These are phyloP conservation scores for Drosophila nannoptera DNA, from an alignment of 1,140 invertebrate species.

Conservation along the genomic window DNA sequence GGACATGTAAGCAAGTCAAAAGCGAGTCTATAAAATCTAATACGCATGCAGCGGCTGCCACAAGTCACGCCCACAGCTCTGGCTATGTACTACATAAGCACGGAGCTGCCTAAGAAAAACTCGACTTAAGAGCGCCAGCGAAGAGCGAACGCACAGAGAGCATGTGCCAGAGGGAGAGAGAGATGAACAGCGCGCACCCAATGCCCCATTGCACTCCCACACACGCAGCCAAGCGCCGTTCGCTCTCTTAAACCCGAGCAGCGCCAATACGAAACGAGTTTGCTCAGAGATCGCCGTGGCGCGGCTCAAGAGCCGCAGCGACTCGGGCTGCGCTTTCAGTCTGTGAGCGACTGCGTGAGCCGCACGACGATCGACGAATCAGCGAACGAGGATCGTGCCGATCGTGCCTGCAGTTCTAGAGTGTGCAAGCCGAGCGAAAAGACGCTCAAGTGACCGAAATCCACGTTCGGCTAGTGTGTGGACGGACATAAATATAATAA, in stretches of 20 bases:
- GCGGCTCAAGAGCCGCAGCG: conserved; percentile 45
- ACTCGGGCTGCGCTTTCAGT: conserved; percentile 56
- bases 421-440: conserved; percentile 19
- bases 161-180: neutral
- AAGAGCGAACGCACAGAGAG: conserved; percentile 15
- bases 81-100: conserved; percentile 40
- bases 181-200: conserved; percentile 9
- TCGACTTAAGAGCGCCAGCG: conserved; percentile 43
- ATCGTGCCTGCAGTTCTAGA: conserved; percentile 22
- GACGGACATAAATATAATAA: conserved; percentile 2
- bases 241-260: conserved; percentile 51
- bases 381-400: conserved; percentile 36
- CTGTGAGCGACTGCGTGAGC: conserved; percentile 67
- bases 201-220: conserved; percentile 27
- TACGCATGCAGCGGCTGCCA: conserved; percentile 50
- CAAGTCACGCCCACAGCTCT: conserved; percentile 65
- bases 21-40: conserved; percentile 74
- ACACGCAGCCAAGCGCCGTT: neutral
- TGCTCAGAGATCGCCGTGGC: conserved; percentile 13
- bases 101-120: conserved; percentile 50
- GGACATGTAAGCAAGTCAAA: conserved; percentile 57
- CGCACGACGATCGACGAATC: conserved; percentile 65
- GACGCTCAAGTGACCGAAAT: conserved; percentile 41
- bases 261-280: conserved; percentile 44
- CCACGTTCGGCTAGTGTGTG: conserved; percentile 47